Evolutionary conservation across 2,888 invertebrate species (phyloP), one percentile per base, ranked within the genome.

Genomic region (Augochlorella aurata): DNA sequence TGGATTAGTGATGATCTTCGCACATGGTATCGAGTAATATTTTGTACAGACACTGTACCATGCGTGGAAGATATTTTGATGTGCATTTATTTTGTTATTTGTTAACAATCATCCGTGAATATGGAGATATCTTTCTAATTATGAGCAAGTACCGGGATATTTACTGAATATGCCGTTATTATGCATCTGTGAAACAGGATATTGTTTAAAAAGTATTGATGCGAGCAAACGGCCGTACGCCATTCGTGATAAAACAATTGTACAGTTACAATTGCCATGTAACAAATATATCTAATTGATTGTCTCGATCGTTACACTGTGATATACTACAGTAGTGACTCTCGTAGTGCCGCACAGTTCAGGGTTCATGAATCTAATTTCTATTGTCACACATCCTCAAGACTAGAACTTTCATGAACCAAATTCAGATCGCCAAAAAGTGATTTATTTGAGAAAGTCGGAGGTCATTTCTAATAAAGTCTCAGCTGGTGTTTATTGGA

Each of bases 1-100:
- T 0, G 99, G 99, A 1, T 95, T 99, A 86, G 98, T 99, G 73
- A 98, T 99, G 98, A 99, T 99, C 92, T 99, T 99, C 94, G 99
- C 99, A 82, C 99, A 99, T 94, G 99, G 99, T 84, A 98, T 99
- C 89, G 97, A 97, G 94, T 97, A 88, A 83, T 38, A 16, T 74
- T 52, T 58, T 21, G 2, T 45, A 75, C 21, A 7, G 50, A 52
- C 65, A 18, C 68, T 63, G 47, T 24, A 50, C 73, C 70, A 50
- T 50, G 76, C 77, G 65, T 49, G 44, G 29, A 79, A 68, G 18
- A 72, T 71, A 74, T 21, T 82, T 77, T 67, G 44, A 77, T 74
- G 74, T 65, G 54, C 74, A 69, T 68, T 38, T 74, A 68, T 77
- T 82, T 24, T 77, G 77, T 81, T 74, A 66, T 77, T 77, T 54